Evolutionary conservation across 2,797 vertebrate genomes (phyloP).

Genomic region (Rhyacichthys aspro): DNA sequence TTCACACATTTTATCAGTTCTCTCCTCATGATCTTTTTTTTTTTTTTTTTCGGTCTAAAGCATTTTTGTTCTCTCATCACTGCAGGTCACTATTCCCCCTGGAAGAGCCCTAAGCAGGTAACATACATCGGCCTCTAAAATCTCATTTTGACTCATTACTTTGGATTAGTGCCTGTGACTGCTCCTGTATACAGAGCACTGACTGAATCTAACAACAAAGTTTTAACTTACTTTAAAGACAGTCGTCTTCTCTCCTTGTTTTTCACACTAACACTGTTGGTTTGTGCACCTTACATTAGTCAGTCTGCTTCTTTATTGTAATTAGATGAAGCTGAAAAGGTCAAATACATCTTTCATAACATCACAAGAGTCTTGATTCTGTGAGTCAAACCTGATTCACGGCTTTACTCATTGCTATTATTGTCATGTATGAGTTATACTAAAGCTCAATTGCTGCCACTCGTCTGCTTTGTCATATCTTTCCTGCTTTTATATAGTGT

Average conservation of each 20-base stretch:
- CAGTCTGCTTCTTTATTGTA: slow-evolving; percentile 25
- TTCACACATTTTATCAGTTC: slow-evolving; percentile 9
- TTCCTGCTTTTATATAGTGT: neutral
- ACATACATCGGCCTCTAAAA: slow-evolving; percentile 65
- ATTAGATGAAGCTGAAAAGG: slow-evolving; percentile 24
- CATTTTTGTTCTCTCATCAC: slow-evolving; percentile 84
- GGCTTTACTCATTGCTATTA: slow-evolving; percentile 24
- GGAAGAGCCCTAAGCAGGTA: slow-evolving; percentile 99
- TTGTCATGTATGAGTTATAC: slow-evolving; percentile 33
- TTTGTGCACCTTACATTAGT: slow-evolving; percentile 15
- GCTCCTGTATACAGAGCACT: slow-evolving; percentile 36
- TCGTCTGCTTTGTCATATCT: slow-evolving; percentile 35
- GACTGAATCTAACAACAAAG: slow-evolving; percentile 11
- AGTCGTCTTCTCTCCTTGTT: slow-evolving; percentile 6
- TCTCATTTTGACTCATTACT: slow-evolving; percentile 31
- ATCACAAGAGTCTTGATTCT: slow-evolving; percentile 37
- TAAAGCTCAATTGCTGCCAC: slow-evolving; percentile 32
- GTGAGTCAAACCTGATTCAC: slow-evolving; percentile 38
- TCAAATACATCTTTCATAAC: slow-evolving; percentile 38
- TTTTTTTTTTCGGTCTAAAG: slow-evolving; percentile 68
- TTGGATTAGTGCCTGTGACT: slow-evolving; percentile 37
- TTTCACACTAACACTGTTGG: slow-evolving; percentile 42
- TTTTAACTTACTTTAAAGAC: slow-evolving; percentile 2
- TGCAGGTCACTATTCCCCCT: slow-evolving; percentile 99
- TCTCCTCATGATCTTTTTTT: slow-evolving; percentile 20